A percentile compares a stretch with the other conserved stretches of the same genome.
Conservation (phyloP, 2,888 invertebrate genomes). For the Dioctria rufipes region DNA sequence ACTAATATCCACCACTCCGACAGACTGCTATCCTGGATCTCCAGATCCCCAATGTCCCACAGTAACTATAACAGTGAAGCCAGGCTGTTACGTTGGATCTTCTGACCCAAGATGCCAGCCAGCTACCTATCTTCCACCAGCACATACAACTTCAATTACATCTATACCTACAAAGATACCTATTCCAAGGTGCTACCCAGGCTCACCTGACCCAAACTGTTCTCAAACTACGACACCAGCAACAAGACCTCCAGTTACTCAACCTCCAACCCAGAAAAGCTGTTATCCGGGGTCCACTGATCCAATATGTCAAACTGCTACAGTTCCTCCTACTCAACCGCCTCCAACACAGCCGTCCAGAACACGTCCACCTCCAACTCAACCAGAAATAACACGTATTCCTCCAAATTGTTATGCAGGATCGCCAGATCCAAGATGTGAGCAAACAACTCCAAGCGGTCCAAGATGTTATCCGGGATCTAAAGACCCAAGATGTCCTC, state of each 20-base stretch:
- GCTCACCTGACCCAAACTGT: constrained; percentile 68
- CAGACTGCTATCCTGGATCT: constrained; percentile 65
- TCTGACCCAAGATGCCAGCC: constrained; percentile 66
- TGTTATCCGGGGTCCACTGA: constrained; percentile 67
- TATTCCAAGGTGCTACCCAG: constrained; percentile 61
- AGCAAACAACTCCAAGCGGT: constrained; percentile 61
- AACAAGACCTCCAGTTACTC: constrained; percentile 61
- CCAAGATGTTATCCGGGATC: constrained; percentile 67
- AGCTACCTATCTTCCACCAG: constrained; percentile 59
- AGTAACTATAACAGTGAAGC: not conserved
- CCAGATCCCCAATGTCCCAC: constrained; percentile 65
- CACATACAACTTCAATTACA: constrained; percentile 59
- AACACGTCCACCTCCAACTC: not conserved
- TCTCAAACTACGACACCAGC: constrained; percentile 61
- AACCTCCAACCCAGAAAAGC: constrained; percentile 53
- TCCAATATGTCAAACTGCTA: constrained; percentile 64
- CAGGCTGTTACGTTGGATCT: constrained; percentile 68
- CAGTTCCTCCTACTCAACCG: constrained; percentile 55
- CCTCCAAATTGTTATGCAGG: constrained; percentile 65
- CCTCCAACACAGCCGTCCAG: constrained; percentile 63
- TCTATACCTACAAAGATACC: not conserved
- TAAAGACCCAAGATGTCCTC: constrained; percentile 65
- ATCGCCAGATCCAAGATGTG: constrained; percentile 62
- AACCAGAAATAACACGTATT: not conserved
- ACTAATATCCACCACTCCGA: constrained; percentile 54